Percentiles rank a stretch among this genome's conserved stretches.
Evolutionary conservation across 2,113 vertebrate genomes (phyloP).

Genomic region (Onychostoma macrolepis): DNA sequence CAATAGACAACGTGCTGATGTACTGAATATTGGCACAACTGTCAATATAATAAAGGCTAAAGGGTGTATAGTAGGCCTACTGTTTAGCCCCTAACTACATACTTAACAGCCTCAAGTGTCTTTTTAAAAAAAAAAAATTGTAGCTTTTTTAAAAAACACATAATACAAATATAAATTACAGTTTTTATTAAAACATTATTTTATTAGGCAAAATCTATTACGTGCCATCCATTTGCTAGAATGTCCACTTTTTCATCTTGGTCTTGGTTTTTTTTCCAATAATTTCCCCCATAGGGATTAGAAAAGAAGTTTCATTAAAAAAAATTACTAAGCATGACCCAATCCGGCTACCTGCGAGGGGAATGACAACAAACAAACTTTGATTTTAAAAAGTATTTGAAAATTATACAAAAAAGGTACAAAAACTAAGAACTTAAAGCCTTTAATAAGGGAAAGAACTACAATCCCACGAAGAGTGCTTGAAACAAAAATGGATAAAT

Average conservation of each 20-base stretch:
- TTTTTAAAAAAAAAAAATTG: too few species aligned
- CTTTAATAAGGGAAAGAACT: too few species aligned
- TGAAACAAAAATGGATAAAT: too few species aligned
- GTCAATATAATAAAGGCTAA: background rate
- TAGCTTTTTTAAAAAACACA: background rate
- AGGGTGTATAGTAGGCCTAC: background rate
- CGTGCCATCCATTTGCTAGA: background rate
- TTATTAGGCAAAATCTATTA: background rate
- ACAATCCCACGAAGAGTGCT: too few species aligned
- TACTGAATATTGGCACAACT: background rate
- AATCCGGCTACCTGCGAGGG: background rate
- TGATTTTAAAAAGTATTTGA: background rate
- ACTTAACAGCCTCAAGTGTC: background rate
- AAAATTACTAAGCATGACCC: background rate
- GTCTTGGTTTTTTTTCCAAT: background rate
- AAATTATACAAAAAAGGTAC: background rate
- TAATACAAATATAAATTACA: background rate
- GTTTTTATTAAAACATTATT: background rate
- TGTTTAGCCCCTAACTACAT: background rate
- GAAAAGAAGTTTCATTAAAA: background rate
- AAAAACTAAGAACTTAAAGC: background rate
- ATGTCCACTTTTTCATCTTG: background rate
- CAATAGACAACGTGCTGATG: background rate
- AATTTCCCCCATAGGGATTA: background rate
- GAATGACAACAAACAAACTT: background rate